A percentile compares a stretch with the other conserved stretches of the same genome.
Conservation (phyloP, 2,113 vertebrate species). For the Amphilophus citrinellus region DNA sequence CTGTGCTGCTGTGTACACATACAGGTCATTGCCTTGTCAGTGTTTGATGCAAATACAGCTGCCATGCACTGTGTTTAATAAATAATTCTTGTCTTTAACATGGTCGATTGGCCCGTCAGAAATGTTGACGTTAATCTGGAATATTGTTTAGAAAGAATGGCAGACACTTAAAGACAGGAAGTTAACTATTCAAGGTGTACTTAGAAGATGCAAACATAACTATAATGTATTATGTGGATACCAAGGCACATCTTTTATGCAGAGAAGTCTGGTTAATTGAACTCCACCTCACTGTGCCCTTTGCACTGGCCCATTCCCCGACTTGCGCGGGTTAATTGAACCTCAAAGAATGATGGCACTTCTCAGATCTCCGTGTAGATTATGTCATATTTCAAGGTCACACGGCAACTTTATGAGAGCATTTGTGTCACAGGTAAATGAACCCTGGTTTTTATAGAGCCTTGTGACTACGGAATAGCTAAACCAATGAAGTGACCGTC, state of each 20-base stretch:
- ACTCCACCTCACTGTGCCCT: slow-evolving; percentile 31
- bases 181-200: background rate
- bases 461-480: slow-evolving; percentile 44
- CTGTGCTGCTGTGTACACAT: background rate
- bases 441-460: slow-evolving; percentile 50
- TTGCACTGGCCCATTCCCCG: slow-evolving; percentile 28
- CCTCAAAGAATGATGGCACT: slow-evolving; percentile 25
- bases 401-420: slow-evolving; percentile 52
- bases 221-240: slow-evolving; percentile 29
- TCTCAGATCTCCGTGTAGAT: slow-evolving; percentile 35
- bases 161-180: background rate
- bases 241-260: background rate
- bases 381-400: slow-evolving; percentile 55
- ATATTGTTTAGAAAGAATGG: background rate
- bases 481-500: slow-evolving; percentile 43
- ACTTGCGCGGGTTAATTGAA: slow-evolving; percentile 64
- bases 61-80: background rate
- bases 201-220: slow-evolving; percentile 11
- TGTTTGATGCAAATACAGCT: background rate
- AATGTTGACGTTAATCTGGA: background rate
- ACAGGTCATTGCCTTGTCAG: background rate
- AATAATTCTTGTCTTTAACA: background rate
- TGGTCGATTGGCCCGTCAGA: background rate
- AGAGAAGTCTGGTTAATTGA: slow-evolving; percentile 62
- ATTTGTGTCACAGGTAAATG: slow-evolving; percentile 57